Evolutionary conservation across 1,140 invertebrate genomes (phyloP).

Genomic region (Choristoneura fumiferana): DNA sequence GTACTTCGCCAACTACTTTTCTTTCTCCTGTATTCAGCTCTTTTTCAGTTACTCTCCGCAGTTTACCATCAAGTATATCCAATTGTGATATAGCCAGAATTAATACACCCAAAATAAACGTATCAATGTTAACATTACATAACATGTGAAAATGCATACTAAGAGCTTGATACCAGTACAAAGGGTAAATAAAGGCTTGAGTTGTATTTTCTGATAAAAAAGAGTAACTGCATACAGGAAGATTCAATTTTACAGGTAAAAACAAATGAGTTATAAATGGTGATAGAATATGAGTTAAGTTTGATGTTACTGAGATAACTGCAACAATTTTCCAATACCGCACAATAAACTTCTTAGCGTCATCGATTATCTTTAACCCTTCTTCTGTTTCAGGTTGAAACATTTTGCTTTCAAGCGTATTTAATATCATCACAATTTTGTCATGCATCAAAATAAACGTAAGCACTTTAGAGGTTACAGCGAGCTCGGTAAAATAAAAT

Average conservation of each 20-base stretch:
- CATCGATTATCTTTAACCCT: slow-evolving; percentile 35
- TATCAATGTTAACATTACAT: slow-evolving; percentile 50
- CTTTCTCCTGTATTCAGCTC: neutral
- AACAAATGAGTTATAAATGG: slow-evolving; percentile 47
- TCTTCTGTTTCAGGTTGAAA: slow-evolving; percentile 45
- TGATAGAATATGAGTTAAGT: slow-evolving; percentile 40
- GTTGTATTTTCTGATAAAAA: slow-evolving; percentile 45
- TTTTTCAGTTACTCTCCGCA: slow-evolving; percentile 34
- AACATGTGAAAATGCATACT: slow-evolving; percentile 52
- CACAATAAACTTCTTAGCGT: slow-evolving; percentile 47
- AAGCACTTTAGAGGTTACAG: slow-evolving; percentile 46
- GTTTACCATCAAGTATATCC: slow-evolving; percentile 47
- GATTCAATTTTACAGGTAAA: slow-evolving; percentile 31
- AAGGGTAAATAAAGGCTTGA: slow-evolving; percentile 38
- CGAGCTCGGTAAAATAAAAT: slow-evolving; percentile 50
- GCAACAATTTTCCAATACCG: slow-evolving; percentile 51
- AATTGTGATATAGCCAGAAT: slow-evolving; percentile 54
- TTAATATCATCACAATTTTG: slow-evolving; percentile 41
- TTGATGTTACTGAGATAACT: slow-evolving; percentile 36
- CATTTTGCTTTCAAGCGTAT: slow-evolving; percentile 44
- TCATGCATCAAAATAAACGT: slow-evolving; percentile 40
- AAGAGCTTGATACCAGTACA: slow-evolving; percentile 55
- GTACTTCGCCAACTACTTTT: too few species aligned
- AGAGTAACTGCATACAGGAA: slow-evolving; percentile 47
- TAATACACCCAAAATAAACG: slow-evolving; percentile 53